Percentiles rank a stretch among this genome's conserved stretches.
Evolutionary conservation across 2,113 vertebrate genomes (phyloP).

Genomic region (Nettapus auritus): DNA sequence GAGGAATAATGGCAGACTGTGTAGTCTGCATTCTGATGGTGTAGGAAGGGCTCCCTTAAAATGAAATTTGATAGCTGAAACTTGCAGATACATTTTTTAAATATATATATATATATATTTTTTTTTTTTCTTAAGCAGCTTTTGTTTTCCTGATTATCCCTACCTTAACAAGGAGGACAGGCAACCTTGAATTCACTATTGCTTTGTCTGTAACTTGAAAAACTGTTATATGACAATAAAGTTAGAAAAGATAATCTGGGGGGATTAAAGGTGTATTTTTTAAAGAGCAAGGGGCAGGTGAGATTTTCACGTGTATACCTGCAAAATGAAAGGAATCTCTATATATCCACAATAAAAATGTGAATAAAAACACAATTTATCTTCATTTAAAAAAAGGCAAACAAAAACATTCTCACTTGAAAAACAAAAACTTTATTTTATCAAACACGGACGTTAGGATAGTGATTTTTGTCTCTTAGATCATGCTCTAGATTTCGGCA

Average conservation of each 20-base stretch:
- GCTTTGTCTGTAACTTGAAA: background rate
- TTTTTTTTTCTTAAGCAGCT: background rate
- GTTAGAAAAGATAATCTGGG: background rate
- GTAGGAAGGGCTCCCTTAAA: background rate
- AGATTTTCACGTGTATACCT: background rate
- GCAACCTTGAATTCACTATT: background rate
- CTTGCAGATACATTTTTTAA: background rate
- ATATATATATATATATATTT: too few species aligned
- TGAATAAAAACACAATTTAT: background rate
- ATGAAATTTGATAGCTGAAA: background rate
- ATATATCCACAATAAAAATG: background rate
- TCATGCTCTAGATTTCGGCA: background rate
- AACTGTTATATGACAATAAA: background rate
- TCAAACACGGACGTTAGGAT: rapidly evolving
- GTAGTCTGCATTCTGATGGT: background rate
- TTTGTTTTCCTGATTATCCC: background rate
- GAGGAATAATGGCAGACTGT: background rate
- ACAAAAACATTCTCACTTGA: background rate
- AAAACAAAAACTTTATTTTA: background rate
- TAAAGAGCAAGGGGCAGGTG: background rate
- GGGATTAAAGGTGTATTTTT: background rate
- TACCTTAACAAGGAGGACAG: background rate
- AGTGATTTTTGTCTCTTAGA: background rate
- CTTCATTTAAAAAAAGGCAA: background rate
- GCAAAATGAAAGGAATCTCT: background rate